phyloP scores from a whole-genome alignment of 2,888 invertebrate species.

The Tipula unca region DNA sequence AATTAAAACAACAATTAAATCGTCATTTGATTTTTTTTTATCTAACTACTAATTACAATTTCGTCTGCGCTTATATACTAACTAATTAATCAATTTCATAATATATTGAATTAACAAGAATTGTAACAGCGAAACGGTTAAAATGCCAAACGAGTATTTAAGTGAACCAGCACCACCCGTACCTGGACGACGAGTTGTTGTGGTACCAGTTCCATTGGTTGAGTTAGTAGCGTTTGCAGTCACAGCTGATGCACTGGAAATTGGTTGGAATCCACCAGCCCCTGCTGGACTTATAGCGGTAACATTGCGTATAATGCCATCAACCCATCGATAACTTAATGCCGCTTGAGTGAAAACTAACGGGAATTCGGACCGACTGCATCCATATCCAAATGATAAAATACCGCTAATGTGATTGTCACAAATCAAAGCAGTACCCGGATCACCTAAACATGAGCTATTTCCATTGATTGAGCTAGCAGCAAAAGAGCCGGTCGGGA shows the following conservation, averaged over 20 bases:
- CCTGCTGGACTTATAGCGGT: not conserved
- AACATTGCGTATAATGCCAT: not conserved
- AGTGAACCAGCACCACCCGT: not conserved
- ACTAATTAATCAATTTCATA: not conserved
- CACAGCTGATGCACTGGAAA: not conserved
- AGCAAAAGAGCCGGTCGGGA: not conserved
- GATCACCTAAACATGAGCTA: not conserved
- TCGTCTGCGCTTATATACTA: not conserved
- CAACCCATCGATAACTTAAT: not conserved
- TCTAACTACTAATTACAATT: not conserved
- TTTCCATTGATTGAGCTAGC: not conserved
- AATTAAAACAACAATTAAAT: not conserved
- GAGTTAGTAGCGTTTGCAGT: not conserved
- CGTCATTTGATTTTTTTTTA: not conserved
- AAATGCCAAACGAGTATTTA: not conserved
- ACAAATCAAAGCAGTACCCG: not conserved
- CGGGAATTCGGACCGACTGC: not conserved
- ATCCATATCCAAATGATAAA: not conserved
- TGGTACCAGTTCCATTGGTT: not conserved
- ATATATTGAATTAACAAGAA: not conserved
- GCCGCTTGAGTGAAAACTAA: not conserved
- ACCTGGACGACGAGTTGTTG: not conserved
- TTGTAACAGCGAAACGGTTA: not conserved
- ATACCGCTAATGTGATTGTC: not conserved
- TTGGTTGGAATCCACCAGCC: not conserved